Evolutionary conservation across 2,888 invertebrate species (phyloP), one percentile per base, ranked within the genome.

Genomic region (Taphrorychus bicolor): DNA sequence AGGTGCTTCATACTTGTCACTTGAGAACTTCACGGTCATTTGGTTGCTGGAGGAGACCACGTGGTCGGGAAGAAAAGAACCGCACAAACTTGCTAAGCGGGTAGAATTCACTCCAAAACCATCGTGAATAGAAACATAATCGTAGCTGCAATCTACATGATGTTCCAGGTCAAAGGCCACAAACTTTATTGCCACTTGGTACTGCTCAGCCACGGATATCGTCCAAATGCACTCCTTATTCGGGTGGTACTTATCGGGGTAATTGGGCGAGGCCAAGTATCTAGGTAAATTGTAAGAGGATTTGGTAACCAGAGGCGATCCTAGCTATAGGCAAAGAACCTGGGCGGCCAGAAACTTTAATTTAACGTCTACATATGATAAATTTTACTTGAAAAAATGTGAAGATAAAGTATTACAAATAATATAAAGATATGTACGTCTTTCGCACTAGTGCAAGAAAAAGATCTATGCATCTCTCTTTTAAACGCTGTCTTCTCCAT

Each of bases 111-210:
- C 85, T 9, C 87, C 87, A 72, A 71, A 89, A 0, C 97, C 97
- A 79, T 98, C 97, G 40, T 94, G 86, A 0, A 98, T 90, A 81
- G 97, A 96, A 19, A 98, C 90, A 79, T 92, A 96, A 81, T 98
- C 98, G 80, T 98, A 98, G 23, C 95, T 93, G 81, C 98, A 98
- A 74, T 93, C 95, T 81, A 98, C 97, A 79, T 98, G 97, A 82
- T 97, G 96, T 84, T 98, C 98, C 71, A 98, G 92, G 85, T 98
- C 97, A 82, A 98, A 98, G 0, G 96, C 94, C 78, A 97, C 94
- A 83, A 98, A 97, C 79, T 94, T 92, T 45, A 98, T 85, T 0
- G 95, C 95, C 63, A 86, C 85, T 82, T 92, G 91, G 81, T 88
- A 93, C 59, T 89, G 92, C 77, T 91, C 91, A 3, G 96, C 94